Evolutionary conservation across 2,888 invertebrate genomes (phyloP).

Genomic region (Lottia gigantea): DNA sequence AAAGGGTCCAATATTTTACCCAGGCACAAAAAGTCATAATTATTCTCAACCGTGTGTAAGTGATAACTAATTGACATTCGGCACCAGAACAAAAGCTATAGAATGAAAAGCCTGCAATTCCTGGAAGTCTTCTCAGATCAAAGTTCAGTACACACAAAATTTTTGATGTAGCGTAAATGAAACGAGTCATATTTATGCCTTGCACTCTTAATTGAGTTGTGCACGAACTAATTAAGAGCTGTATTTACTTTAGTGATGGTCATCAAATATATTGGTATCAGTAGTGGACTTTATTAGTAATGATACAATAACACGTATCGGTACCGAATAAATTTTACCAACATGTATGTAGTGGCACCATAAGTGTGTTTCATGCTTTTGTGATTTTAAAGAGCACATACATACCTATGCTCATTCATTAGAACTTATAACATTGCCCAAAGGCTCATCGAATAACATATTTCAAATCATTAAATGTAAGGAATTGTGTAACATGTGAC

Average conservation of each 20-base stretch:
- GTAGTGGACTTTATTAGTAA: not conserved
- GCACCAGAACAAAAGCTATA: not conserved
- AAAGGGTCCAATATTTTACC: slow-evolving; percentile 10
- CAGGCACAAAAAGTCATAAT: slow-evolving; percentile 8
- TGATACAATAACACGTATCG: not conserved
- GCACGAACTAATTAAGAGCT: not conserved
- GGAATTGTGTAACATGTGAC: too few relatives aligned
- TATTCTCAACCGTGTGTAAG: not conserved
- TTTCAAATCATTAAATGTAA: too few relatives aligned
- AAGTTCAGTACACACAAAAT: not conserved
- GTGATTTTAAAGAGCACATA: too few relatives aligned
- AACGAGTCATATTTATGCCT: not conserved
- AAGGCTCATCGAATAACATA: too few relatives aligned
- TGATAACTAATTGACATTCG: not conserved
- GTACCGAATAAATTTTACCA: too few relatives aligned
- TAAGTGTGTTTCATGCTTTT: too few relatives aligned
- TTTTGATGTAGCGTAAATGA: not conserved
- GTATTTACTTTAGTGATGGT: not conserved
- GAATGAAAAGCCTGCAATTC: not conserved
- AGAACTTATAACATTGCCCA: too few relatives aligned
- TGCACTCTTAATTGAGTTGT: not conserved
- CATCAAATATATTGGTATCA: not conserved
- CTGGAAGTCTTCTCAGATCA: not conserved
- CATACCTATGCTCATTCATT: too few relatives aligned
- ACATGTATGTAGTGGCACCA: too few relatives aligned